phyloP scores from a whole-genome alignment of 1,140 invertebrate genomes.

The Lepeophtheirus salmonis region DNA sequence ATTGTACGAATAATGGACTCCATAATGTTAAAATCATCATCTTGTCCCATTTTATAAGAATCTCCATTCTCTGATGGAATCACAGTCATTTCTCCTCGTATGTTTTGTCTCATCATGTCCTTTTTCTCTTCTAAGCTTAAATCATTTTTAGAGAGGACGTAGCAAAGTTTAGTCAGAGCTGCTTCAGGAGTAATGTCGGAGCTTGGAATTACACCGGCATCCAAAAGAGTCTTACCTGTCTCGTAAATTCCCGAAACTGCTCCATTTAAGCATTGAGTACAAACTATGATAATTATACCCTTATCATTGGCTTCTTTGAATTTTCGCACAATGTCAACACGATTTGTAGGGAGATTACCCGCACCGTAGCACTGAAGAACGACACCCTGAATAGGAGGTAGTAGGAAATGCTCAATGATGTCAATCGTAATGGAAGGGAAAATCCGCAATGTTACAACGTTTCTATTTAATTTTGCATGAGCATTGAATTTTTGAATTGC shows the following conservation, averaged over 20 bases:
- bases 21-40: constrained; percentile 40
- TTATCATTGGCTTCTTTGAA: constrained; percentile 47
- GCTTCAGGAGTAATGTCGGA: constrained; percentile 90
- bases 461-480: constrained; percentile 51
- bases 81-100: constrained; percentile 44
- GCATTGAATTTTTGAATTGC: constrained; percentile 29
- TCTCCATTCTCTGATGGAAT: neutral
- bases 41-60: constrained; percentile 24
- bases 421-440: constrained; percentile 72
- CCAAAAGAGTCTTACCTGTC: constrained; percentile 43
- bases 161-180: constrained; percentile 71
- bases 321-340: constrained; percentile 56
- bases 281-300: constrained; percentile 77
- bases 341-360: constrained; percentile 71
- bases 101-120: constrained; percentile 53
- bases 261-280: constrained; percentile 68
- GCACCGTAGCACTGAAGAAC: constrained; percentile 80
- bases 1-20: constrained; percentile 44
- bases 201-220: constrained; percentile 60
- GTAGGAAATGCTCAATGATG: constrained; percentile 48
- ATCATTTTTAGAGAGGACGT: constrained; percentile 64
- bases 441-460: constrained; percentile 64
- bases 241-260: constrained; percentile 55
- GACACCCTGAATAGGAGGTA: constrained; percentile 63
- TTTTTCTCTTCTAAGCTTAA: constrained; percentile 52